Evolutionary conservation across 2,888 invertebrate species (phyloP).

Genomic region (Polydrusus tereticollis): DNA sequence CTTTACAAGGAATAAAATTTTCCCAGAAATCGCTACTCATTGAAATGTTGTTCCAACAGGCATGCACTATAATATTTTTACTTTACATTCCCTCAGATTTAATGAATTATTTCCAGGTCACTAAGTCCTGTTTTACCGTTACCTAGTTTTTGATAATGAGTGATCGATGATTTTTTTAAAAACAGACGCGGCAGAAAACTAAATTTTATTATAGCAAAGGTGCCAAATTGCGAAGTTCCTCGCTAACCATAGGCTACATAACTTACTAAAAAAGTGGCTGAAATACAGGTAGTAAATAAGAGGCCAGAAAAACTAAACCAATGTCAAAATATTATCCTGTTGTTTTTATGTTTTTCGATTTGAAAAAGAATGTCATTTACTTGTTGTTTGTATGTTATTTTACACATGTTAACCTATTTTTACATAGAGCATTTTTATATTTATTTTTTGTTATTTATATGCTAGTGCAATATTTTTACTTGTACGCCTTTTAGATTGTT

Average conservation of each 20-base stretch:
- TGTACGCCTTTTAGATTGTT: constrained; percentile 31
- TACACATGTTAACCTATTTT: constrained; percentile 59
- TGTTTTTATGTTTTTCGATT: constrained; percentile 4
- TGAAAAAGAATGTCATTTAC: constrained; percentile 29
- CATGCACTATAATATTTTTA: too few species aligned
- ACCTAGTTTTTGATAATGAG: too few species aligned
- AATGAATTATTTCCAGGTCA: too few species aligned
- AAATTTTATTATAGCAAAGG: not conserved
- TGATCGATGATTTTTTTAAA: too few species aligned
- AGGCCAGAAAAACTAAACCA: constrained; percentile 22
- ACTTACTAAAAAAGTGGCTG: not conserved
- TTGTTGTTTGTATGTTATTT: constrained; percentile 59
- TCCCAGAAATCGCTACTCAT: too few species aligned
- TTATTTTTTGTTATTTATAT: constrained; percentile 56
- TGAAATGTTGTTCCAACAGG: too few species aligned
- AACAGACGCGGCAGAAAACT: not conserved
- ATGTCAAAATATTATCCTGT: constrained; percentile 29
- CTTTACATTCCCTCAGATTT: too few species aligned
- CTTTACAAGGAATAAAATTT: too few species aligned
- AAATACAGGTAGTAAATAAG: constrained; percentile 11
- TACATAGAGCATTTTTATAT: constrained; percentile 59
- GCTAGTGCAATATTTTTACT: constrained; percentile 57
- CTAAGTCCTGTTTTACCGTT: too few species aligned
- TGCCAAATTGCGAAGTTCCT: constrained; percentile 5
- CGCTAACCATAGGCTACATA: not conserved